phyloP scores from a whole-genome alignment of 2,113 vertebrate genomes.

The Corapipo altera region DNA sequence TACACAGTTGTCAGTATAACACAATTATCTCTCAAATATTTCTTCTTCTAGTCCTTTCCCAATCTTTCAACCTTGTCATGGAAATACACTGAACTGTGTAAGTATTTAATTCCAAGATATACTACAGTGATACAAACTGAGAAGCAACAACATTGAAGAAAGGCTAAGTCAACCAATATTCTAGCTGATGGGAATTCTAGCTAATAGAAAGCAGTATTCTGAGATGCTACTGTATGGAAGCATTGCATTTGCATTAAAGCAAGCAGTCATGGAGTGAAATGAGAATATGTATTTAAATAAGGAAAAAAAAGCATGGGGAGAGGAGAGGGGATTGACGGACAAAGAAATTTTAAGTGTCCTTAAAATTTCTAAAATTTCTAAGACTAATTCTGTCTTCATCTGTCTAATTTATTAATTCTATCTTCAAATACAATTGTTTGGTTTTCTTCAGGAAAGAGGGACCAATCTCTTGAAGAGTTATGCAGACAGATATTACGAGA shows the following conservation, averaged over 20 bases:
- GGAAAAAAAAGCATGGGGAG: background rate
- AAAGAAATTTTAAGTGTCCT: background rate
- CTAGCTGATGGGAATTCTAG: background rate
- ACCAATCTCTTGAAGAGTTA: background rate
- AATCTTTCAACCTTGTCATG: background rate
- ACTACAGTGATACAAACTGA: background rate
- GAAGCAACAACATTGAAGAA: background rate
- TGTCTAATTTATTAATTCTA: too few relatives aligned
- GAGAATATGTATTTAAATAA: background rate
- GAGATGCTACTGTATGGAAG: background rate
- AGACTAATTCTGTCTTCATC: background rate
- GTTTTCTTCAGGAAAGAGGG: background rate
- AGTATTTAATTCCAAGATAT: background rate
- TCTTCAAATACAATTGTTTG: background rate
- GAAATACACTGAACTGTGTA: background rate
- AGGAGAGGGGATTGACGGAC: rapidly evolving
- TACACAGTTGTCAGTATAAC: background rate
- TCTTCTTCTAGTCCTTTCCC: background rate
- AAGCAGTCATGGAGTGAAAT: background rate
- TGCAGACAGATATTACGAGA: background rate
- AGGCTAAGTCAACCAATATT: background rate
- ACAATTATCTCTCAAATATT: background rate
- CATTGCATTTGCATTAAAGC: background rate
- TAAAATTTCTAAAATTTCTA: too few relatives aligned
- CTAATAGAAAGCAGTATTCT: background rate